Conservation (phyloP, 2,113 vertebrate species). For the Ailurus styani region DNA sequence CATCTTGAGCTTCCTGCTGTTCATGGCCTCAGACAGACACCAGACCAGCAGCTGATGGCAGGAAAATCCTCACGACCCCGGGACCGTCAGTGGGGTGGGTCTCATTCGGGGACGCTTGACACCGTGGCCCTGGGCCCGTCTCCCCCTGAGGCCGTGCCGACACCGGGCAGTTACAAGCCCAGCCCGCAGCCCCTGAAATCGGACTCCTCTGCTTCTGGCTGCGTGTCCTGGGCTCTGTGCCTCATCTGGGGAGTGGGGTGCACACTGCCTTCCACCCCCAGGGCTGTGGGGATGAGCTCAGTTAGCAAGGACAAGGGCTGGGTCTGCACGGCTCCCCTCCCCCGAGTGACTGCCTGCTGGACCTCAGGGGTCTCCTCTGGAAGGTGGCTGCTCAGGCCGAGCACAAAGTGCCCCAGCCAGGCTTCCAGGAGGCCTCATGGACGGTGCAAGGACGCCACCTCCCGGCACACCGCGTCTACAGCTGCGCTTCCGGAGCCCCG, state of each 20-base stretch:
- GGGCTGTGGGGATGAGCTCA: neutral
- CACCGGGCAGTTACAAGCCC: too few species aligned
- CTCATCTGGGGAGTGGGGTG: neutral
- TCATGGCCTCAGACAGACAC: neutral
- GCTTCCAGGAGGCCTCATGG: neutral
- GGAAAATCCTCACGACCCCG: neutral
- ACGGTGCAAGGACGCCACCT: neutral
- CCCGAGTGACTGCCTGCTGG: fast-evolving
- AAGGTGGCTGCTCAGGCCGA: neutral
- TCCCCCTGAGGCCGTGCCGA: neutral
- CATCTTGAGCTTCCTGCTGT: neutral
- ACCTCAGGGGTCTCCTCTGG: neutral
- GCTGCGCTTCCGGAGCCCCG: neutral
- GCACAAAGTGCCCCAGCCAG: neutral
- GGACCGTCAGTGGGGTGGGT: neutral
- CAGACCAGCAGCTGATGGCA: fast-evolving
- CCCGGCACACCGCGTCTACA: neutral
- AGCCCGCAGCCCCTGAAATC: neutral
- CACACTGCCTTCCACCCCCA: fast-evolving
- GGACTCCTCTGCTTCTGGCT: neutral
- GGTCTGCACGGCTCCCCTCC: neutral
- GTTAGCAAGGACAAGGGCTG: neutral
- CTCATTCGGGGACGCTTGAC: neutral
- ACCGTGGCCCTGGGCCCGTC: neutral
- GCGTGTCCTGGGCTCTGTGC: neutral